Conservation (phyloP, 2,888 invertebrate species). For the Mycalesis mineus region DNA sequence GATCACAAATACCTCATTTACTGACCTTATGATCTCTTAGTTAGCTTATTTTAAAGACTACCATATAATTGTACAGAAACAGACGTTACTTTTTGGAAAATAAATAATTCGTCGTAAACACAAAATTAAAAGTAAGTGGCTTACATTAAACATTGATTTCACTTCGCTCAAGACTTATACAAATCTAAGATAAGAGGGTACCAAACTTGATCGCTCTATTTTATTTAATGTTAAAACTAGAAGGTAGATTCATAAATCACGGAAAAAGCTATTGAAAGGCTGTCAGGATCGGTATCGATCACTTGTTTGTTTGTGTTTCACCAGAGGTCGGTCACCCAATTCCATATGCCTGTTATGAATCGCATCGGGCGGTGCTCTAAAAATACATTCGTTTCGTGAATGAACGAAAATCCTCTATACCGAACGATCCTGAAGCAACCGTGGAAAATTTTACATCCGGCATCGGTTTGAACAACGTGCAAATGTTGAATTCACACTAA, state of each 20-base stretch:
- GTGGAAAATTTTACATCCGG: constrained; percentile 72
- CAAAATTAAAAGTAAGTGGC: no score
- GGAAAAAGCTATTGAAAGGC: constrained; percentile 11
- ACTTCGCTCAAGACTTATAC: no score
- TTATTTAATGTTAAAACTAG: not conserved
- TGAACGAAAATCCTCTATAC: constrained; percentile 43
- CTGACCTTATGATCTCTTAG: no score
- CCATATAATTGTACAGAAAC: no score
- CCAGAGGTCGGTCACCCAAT: constrained; percentile 63
- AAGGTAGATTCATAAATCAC: constrained; percentile 1
- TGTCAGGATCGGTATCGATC: constrained; percentile 49
- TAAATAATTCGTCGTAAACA: no score
- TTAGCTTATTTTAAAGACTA: no score
- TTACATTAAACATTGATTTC: no score
- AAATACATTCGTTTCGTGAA: constrained; percentile 56
- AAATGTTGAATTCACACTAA: constrained; percentile 8
- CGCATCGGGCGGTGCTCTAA: constrained; percentile 47
- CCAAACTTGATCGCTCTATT: no score
- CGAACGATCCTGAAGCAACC: constrained; percentile 46
- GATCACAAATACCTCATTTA: no score
- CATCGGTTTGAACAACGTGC: constrained; percentile 20
- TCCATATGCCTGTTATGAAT: constrained; percentile 59
- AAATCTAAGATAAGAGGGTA: no score
- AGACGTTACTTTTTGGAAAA: no score
- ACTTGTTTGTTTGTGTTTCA: constrained; percentile 65